These are phyloP conservation scores for Morus bassanus DNA, from an alignment of 2,797 vertebrate species.

Conservation along the genomic window DNA sequence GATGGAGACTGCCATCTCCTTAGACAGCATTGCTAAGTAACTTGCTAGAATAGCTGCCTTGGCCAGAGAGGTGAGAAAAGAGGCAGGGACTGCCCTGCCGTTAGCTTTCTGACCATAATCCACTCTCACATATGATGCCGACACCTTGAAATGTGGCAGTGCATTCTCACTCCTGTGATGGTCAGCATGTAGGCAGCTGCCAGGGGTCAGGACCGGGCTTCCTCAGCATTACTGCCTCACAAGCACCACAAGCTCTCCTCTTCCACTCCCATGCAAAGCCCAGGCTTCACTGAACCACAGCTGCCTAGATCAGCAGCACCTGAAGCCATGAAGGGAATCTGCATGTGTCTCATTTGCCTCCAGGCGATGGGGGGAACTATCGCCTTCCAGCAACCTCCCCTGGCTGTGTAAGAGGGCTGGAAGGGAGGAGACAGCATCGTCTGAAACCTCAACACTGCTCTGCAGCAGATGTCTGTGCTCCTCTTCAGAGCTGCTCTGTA, in stretches of 20 bases:
- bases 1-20: background rate
- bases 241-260: background rate
- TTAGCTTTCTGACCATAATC: background rate
- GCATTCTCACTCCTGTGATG: background rate
- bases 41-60: background rate
- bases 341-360: background rate
- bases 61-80: background rate
- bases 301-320: background rate
- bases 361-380: accelerated
- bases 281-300: background rate
- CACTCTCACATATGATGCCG: background rate
- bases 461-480: background rate
- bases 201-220: background rate
- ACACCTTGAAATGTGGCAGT: background rate
- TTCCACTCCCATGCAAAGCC: background rate
- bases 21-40: background rate
- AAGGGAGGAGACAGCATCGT: accelerated
- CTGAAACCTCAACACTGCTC: background rate
- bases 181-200: background rate
- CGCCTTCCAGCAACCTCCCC: background rate
- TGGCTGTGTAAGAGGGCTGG: background rate
- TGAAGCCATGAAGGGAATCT: background rate
- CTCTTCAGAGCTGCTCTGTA: background rate
- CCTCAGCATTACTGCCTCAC: background rate
- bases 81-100: background rate